Evolutionary conservation across 1,140 invertebrate species (phyloP).

Genomic region (Conus ventricosus): DNA sequence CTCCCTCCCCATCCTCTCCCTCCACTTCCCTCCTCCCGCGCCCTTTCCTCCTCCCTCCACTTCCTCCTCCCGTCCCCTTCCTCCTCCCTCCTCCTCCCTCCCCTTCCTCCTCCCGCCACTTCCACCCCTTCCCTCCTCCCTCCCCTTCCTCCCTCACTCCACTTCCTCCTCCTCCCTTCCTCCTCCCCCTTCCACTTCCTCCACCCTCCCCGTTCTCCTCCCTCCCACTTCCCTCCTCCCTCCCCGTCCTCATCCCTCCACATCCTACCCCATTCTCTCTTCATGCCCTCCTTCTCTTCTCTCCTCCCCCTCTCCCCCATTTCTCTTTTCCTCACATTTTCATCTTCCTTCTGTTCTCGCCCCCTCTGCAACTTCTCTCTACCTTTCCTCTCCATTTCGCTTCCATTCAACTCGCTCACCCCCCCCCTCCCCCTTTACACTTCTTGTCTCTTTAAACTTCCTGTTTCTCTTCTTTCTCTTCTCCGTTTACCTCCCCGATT

Average conservation of each 20-base stretch:
- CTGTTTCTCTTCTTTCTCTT: too few species aligned
- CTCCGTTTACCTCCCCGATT: too few species aligned
- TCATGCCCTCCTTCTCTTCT: neutral
- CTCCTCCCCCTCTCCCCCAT: too few species aligned
- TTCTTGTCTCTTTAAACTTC: too few species aligned
- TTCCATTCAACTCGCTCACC: too few species aligned
- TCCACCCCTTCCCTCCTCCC: neutral
- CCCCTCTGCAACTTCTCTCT: too few species aligned
- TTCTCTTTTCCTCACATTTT: too few species aligned
- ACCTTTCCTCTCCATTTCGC: too few species aligned
- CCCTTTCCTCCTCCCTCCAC: neutral
- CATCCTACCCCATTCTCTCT: neutral
- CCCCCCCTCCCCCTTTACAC: too few species aligned
- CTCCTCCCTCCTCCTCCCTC: neutral
- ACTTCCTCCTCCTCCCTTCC: neutral
- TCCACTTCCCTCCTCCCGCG: too few species aligned
- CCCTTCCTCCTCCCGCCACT: neutral
- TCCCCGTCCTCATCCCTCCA: neutral
- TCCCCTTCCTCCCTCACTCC: neutral
- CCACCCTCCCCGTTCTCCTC: neutral
- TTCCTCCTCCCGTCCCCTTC: neutral
- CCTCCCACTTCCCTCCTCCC: neutral
- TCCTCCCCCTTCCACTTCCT: neutral
- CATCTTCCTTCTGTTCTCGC: too few species aligned
- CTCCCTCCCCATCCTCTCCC: too few species aligned